Base-by-base conservation (phyloP, 2,888 invertebrate genomes). In the Campoletis raptor region DNA sequence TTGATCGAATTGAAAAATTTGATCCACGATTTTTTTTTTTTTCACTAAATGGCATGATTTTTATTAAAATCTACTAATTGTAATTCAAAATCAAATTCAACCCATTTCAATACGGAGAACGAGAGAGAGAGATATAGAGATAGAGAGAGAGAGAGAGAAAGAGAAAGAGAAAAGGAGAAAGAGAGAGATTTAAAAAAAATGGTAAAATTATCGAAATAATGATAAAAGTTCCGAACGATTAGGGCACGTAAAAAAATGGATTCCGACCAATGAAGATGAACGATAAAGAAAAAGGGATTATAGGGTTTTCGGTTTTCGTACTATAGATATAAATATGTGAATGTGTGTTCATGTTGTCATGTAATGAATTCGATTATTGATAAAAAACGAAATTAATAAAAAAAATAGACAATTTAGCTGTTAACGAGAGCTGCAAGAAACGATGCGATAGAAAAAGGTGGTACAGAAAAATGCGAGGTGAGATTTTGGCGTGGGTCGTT, bases 371-470 rank as follows among this genome's bases (percentile, higher is more conserved):
- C 48, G 48, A 36, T 66, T 61, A 24, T 54, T 67, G 52, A 67
- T 74, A 79, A 57, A 69, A 54, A 57, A 83, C 69, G 73, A 61
- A 48, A 30, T 3, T 30, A 30, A 30, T 3, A 30, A 48, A 48
- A n/a, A 45, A 48, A 61, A 61, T 30, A 5, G 12, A 61, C 30
- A 61, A 61, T 30, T 12, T 12, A 74, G 69, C 45, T 76, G 72
- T 72, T 40, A 67, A 81, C 82, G 83, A 86, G 88, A 88, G 85
- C 86, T 88, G 88, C 88, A 85, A 85, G 79, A 82, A 81, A 83
- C 61, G 73, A 86, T 81, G 83, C 80, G 77, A 86, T 30, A 81
- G 72, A 82, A 85, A 73, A 74, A 80, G 85, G 79, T 80, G 80
- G 80, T 83, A 86, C 73, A 83, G 77, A 83, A 86, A 86, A 85